Base-by-base conservation (phyloP, 2,888 invertebrate species). In the Serrognathus titanus region DNA sequence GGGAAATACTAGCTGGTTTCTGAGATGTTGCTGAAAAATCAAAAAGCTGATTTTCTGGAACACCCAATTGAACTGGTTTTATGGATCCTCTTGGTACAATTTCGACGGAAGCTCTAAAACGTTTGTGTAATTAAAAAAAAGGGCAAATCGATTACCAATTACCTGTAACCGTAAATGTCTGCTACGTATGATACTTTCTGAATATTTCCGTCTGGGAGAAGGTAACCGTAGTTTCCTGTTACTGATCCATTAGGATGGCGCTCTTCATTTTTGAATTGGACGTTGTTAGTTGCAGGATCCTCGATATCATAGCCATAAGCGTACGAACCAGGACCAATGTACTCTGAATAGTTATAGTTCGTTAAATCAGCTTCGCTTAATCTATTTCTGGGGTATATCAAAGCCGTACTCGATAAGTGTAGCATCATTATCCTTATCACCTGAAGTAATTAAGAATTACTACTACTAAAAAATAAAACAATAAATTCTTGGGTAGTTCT, bases 261-360 rank as follows among this genome's bases (percentile, higher is more conserved):
- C 63, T 88, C 85, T 70, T 91, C 91, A 50, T 83, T 83, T 3
- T 89, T 80, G 69, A 85, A 90, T 70, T 90, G 90, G 5, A 81
- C 79, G 66, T 90, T 89, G 9, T 85, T 83, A 2, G 82, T 83
- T 6, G 71, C 71, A 0, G 83, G 78, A 70, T 90, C 89, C 39
- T 84, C 80, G 6, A 88, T 76, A 66, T 89, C 86, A 69, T 87
- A 90, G 10, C 89, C 88, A 70, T 87, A 90, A 0, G 86, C 82
- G 70, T 90, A 90, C 0, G 86, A 84, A 13, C 86, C 85, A 13
- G 83, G 81, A 36, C 84, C 85, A 79, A 75, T 66, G 2, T 76
- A 76, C 53, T 79, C 75, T 51, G 64, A 67, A 13, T 73, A 66
- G 63, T 75, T 74, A 61, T 80, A 79, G 51, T 71, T 69, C 16